phyloP scores from a whole-genome alignment of 2,888 invertebrate genomes.

The Lithosia quadra region DNA sequence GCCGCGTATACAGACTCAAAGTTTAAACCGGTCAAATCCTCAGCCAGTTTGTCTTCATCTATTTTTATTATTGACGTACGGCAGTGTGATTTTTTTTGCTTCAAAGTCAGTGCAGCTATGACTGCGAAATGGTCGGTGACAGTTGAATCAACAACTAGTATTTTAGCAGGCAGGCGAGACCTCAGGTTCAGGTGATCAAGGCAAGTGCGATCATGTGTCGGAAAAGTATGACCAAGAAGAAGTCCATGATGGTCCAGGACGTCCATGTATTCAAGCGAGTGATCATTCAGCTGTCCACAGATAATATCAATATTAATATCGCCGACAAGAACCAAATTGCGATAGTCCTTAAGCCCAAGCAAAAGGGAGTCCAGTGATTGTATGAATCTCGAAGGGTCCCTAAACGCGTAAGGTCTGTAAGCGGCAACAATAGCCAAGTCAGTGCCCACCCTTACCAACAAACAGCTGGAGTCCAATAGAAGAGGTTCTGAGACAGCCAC shows the following conservation, averaged over 20 bases:
- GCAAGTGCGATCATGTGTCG: slow-evolving; percentile 14
- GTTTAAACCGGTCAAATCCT: neutral
- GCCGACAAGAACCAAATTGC: too few species aligned
- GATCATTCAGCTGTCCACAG: neutral
- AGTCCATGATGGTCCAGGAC: slow-evolving; percentile 13
- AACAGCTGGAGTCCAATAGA: neutral
- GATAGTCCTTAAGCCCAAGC: too few species aligned
- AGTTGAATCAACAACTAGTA: slow-evolving; percentile 8
- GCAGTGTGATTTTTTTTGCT: neutral
- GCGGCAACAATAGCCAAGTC: neutral
- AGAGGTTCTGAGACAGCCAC: neutral
- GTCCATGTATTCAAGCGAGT: slow-evolving; percentile 12
- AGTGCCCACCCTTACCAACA: neutral
- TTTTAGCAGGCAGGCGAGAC: neutral
- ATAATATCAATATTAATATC: neutral
- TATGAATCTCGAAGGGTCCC: neutral
- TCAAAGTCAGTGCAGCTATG: neutral
- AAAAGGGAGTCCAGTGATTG: neutral
- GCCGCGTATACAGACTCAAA: neutral
- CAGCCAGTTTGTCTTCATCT: neutral
- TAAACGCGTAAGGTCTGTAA: neutral
- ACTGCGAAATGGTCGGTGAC: slow-evolving; percentile 16
- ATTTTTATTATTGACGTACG: neutral
- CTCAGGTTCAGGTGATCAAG: slow-evolving; percentile 16
- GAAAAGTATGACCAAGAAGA: slow-evolving; percentile 10